Evolutionary conservation across 2,113 vertebrate species (phyloP), one percentile per base, ranked within the genome.

Genomic region (Furnarius figulus): DNA sequence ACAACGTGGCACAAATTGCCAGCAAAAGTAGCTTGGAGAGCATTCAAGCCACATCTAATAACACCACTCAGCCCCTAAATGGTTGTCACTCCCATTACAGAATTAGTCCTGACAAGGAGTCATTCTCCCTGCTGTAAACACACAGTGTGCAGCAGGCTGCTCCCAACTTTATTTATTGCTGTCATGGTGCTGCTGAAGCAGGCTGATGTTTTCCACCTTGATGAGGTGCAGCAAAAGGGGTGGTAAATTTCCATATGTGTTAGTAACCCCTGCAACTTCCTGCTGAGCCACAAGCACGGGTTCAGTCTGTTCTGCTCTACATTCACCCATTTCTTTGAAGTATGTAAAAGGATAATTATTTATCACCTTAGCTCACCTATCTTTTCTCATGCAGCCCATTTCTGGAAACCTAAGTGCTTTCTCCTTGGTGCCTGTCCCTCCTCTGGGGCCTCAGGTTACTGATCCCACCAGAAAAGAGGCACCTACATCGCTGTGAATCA

Each of bases 31-130:
- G 58, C 44, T 31, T 18, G 39, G 67, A 49, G 85, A 78, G 77
- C 49, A 5, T n/a, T 49, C 55, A 33, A 94, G 85, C 66, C 93
- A 82, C 91, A 31, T 52, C 90, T 79, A 79, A 85, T 89, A 82
- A 82, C 92, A 90, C 62, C 78, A 85, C 87, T 94, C 94, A 93
- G 68, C 85, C 86, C 92, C 81, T 96, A 96, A 96, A 93, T 46
- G 94, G 66, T 14, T 97, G 96, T 95, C 92, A 96, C 62, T 84
- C 65, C 84, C 14, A 10, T 85, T 76, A 65, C 4, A 42, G 87
- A 90, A 90, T 95, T 93, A 94, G 79, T 82, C 78, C 93, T 95
- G 95, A 96, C 94, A 95, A 86, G 88, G 89, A 91, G 85, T 95
- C 82, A 65, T 91, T 85, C 79, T 89, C 56, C 78, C 75, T 6